phyloP scores from a whole-genome alignment of 2,113 vertebrate species.

The Gavia stellata region DNA sequence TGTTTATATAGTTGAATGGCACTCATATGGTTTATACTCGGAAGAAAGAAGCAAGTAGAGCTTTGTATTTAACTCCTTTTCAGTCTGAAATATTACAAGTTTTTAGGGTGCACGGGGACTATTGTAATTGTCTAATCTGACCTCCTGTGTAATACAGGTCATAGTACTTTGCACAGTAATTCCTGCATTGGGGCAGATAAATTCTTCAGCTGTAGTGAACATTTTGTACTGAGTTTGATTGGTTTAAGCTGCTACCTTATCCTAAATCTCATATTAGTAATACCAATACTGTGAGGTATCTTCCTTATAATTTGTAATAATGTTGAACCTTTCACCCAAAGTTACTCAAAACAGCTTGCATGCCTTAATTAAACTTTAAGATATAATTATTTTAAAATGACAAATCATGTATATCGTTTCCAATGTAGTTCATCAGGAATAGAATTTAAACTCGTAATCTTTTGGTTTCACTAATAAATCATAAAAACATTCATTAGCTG shows the following conservation, averaged over 20 bases:
- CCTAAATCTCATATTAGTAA: neutral
- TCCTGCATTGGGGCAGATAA: neutral
- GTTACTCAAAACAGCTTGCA: neutral
- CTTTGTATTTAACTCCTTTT: constrained; percentile 54
- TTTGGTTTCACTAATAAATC: constrained; percentile 29
- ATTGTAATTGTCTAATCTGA: neutral
- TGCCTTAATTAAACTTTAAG: constrained; percentile 17
- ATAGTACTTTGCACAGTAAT: constrained; percentile 25
- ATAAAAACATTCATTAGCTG: constrained; percentile 24
- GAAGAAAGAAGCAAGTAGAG: constrained; percentile 9
- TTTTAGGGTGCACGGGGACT: neutral
- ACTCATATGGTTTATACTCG: constrained; percentile 39
- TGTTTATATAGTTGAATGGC: constrained; percentile 45
- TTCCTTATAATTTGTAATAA: neutral
- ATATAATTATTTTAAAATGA: constrained; percentile 6
- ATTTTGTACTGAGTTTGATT: neutral
- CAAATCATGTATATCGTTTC: neutral
- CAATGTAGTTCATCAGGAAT: neutral
- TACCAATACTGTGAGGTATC: neutral
- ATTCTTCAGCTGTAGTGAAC: neutral
- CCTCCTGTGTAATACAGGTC: neutral
- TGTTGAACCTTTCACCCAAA: neutral
- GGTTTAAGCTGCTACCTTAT: neutral
- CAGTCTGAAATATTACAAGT: constrained; percentile 38
- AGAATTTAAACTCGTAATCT: constrained; percentile 11